These are phyloP conservation scores for Drosophila histrio DNA, from an alignment of 2,888 invertebrate species.

Conservation along the genomic window DNA sequence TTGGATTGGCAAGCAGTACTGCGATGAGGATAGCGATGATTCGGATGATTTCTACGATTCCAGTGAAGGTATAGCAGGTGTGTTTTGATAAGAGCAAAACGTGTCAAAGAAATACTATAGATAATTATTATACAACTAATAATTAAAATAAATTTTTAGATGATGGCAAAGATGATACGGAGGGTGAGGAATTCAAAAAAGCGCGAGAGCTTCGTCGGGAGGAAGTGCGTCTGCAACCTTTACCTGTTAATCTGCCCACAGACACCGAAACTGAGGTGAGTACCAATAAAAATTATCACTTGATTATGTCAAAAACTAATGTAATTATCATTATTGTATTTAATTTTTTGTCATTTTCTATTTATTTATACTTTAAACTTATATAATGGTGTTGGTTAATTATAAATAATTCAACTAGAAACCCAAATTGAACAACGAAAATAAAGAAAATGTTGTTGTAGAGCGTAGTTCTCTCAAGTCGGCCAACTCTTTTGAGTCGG, in stretches of 20 bases:
- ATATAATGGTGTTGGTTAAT: constrained; percentile 77
- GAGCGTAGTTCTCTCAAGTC: constrained; percentile 63
- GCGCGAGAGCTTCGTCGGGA: constrained; percentile 88
- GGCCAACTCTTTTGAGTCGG: constrained; percentile 72
- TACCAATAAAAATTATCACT: constrained; percentile 17
- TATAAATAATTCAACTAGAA: constrained; percentile 31
- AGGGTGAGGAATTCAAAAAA: constrained; percentile 88
- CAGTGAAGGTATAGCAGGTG: constrained; percentile 84
- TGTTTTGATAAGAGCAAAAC: constrained; percentile 2
- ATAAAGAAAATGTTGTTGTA: constrained; percentile 74
- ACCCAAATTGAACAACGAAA: constrained; percentile 43
- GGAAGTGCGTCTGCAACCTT: constrained; percentile 88
- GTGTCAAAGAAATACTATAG: no score
- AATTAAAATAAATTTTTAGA: constrained; percentile 56
- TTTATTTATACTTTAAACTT: constrained; percentile 33
- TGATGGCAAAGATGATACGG: constrained; percentile 89
- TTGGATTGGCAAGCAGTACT: constrained; percentile 87
- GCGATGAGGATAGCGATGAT: constrained; percentile 84
- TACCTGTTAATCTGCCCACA: constrained; percentile 87
- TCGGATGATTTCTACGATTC: constrained; percentile 84
- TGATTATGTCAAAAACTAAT: constrained; percentile 64
- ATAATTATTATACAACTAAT: no score
- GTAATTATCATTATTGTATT: constrained; percentile 65
- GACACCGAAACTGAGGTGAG: constrained; percentile 90
- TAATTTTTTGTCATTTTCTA: constrained; percentile 55